Evolutionary conservation across 2,888 invertebrate species (phyloP), one percentile per base, ranked within the genome.

Genomic region (Torymus aiolomorphi): DNA sequence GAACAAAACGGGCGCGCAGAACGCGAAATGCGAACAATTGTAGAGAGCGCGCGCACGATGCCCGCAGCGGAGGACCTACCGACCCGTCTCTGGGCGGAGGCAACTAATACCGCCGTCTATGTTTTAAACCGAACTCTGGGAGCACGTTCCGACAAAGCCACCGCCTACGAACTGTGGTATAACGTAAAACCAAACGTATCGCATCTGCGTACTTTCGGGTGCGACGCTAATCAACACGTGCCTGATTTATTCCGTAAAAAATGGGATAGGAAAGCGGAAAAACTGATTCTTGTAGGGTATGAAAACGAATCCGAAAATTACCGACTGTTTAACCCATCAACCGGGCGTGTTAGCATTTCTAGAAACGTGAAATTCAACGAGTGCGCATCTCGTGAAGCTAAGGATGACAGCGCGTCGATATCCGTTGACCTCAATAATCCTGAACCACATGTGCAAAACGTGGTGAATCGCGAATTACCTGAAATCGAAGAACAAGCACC

Each of bases 1-100:
- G 81, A 83, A 31, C 83, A 84, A 75, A 85, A 84, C 57, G 84
- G 83, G n/a, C n/a, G n/a, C n/a, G n/a, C n/a, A n/a, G n/a, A n/a
- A n/a, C n/a, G n/a, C n/a, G n/a, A n/a, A n/a, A n/a, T n/a, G n/a
- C n/a, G n/a, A n/a, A n/a, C n/a, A n/a, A n/a, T n/a, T n/a, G n/a
- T n/a, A n/a, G n/a, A n/a, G n/a, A n/a, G n/a, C n/a, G n/a, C n/a
- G n/a, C n/a, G n/a, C n/a, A n/a, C n/a, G n/a, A n/a, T n/a, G n/a
- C n/a, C n/a, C n/a, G n/a, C n/a, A n/a, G n/a, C n/a, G n/a, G n/a
- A n/a, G n/a, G n/a, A n/a, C n/a, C n/a, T n/a, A n/a, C n/a, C n/a
- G 31, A 66, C 59, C 20, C 59, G 31, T 11, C 78, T 72, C 54
- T 81, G 81, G 73, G 76, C 62, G 65, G 81, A 81, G 31, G 76